These are phyloP conservation scores for Micromussa lordhowensis DNA, from an alignment of 92 coral and sea anemone genomes.

Conservation along the genomic window DNA sequence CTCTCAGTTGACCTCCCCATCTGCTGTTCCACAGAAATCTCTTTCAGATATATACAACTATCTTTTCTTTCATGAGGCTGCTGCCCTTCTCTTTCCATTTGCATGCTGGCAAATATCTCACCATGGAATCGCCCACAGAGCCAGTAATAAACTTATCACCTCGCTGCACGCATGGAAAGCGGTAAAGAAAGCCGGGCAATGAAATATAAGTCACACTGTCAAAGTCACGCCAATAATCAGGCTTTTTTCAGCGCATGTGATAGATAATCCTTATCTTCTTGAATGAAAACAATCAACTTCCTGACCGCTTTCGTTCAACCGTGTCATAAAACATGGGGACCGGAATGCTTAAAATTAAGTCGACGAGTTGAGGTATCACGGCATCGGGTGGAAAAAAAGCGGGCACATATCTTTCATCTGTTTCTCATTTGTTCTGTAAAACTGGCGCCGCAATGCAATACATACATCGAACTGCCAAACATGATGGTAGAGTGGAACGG, in stretches of 20 bases:
- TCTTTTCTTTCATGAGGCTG: neutral
- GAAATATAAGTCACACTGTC: neutral
- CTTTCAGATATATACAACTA: neutral
- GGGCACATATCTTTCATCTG: neutral
- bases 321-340: neutral
- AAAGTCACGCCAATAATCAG: slow-evolving; percentile 4
- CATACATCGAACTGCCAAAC: neutral
- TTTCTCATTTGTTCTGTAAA: neutral
- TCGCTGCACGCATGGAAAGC: neutral
- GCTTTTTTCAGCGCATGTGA: neutral
- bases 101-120: neutral
- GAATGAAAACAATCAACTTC: slow-evolving; percentile 3
- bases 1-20: slow-evolving; percentile 23
- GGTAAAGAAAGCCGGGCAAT: neutral
- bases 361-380: neutral
- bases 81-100: slow-evolving; percentile 1
- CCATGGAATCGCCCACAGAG: neutral
- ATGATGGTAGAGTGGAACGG: neutral
- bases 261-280: slow-evolving; percentile 1
- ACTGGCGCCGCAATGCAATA: neutral
- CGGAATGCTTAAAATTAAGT: neutral
- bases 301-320: neutral
- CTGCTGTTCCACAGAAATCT: slow-evolving; percentile 14
- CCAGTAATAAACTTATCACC: neutral
- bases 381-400: neutral